Conservation (phyloP, 2,113 vertebrate genomes). For the Gorsachius goisagi region DNA sequence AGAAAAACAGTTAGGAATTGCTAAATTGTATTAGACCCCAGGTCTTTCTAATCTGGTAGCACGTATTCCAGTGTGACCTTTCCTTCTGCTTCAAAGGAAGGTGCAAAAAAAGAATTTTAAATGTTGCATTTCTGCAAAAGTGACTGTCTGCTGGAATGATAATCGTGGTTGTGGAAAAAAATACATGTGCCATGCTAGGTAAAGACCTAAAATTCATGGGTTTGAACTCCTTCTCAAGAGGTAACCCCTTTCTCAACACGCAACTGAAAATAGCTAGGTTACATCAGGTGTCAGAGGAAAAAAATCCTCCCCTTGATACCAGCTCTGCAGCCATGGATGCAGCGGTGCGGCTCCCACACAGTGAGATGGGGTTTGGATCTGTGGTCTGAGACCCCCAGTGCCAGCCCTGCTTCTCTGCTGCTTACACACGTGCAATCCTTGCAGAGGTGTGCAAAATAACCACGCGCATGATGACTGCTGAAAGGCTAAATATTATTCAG, state of each 20-base stretch:
- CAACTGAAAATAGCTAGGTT: background rate
- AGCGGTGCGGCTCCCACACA: background rate
- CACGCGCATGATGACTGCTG: accelerated
- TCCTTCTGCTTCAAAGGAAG: background rate
- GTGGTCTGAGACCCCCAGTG: too few relatives aligned
- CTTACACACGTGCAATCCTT: accelerated
- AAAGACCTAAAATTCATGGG: background rate
- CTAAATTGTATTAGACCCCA: background rate
- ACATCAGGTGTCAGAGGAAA: background rate
- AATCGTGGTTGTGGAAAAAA: background rate
- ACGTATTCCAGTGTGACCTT: background rate
- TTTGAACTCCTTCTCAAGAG: background rate
- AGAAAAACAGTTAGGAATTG: background rate
- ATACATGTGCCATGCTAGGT: background rate
- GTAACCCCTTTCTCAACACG: background rate
- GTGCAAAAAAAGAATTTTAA: background rate
- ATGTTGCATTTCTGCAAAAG: background rate
- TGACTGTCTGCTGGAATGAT: background rate
- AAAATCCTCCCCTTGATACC: background rate
- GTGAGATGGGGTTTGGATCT: accelerated
- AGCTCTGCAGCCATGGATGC: background rate
- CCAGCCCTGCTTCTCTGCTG: background rate
- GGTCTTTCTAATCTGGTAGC: background rate
- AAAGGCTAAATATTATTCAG: background rate
- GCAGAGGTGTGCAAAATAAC: background rate